phyloP scores from a whole-genome alignment of 2,797 vertebrate genomes.

The Cirrhinus mrigala region DNA sequence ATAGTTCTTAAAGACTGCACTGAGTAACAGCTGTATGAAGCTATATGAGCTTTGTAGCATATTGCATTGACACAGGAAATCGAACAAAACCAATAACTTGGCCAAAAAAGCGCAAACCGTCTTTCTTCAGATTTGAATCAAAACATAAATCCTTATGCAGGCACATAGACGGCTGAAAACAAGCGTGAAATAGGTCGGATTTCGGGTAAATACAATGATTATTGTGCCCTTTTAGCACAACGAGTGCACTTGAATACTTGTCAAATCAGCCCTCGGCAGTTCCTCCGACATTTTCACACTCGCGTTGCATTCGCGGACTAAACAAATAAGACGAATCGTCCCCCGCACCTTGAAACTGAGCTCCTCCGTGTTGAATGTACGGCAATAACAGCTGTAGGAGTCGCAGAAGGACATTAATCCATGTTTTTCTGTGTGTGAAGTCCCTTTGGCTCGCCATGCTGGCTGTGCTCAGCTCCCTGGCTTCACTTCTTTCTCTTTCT shows the following conservation, averaged over 20 bases:
- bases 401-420: conserved; percentile 90
- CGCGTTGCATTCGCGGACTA: conserved; percentile 16
- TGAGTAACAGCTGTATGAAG: conserved; percentile 31
- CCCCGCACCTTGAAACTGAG: conserved; percentile 88
- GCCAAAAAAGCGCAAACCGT: neutral
- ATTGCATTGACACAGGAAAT: conserved; percentile 59
- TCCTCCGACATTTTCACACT: conserved; percentile 59
- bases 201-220: neutral
- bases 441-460: conserved; percentile 92
- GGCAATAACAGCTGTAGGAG: conserved; percentile 88
- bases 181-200: neutral
- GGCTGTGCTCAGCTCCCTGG: conserved; percentile 72
- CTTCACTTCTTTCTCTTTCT: conserved; percentile 65
- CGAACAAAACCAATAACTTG: conserved; percentile 44
- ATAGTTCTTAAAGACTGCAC: neutral
- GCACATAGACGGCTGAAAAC: neutral
- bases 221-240: conserved; percentile 2
- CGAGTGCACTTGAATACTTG: conserved; percentile 61
- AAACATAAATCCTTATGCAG: neutral
- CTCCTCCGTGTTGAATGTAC: conserved; percentile 86
- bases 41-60: conserved; percentile 36
- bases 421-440: conserved; percentile 87
- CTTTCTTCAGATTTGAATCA: neutral
- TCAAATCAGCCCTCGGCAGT: conserved; percentile 61
- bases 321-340: conserved; percentile 1